Evolutionary conservation across 2,888 invertebrate species (phyloP).

Genomic region (Mythimna impura): DNA sequence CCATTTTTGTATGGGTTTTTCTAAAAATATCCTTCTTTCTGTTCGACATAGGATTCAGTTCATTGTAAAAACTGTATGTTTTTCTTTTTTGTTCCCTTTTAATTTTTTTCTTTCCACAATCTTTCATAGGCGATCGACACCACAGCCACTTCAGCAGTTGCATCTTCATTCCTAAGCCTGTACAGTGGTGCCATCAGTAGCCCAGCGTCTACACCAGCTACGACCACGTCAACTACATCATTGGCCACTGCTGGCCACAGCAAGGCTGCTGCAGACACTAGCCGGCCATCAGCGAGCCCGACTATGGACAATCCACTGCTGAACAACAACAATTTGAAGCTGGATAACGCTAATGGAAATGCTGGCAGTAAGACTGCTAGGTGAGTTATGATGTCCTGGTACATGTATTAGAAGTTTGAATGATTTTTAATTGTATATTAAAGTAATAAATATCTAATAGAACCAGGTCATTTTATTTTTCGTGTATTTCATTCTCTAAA

Average conservation of each 20-base stretch:
- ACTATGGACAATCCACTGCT: conserved; percentile 82
- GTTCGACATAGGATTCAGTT: neutral
- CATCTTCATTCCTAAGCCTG: conserved; percentile 88
- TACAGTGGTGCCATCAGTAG: conserved; percentile 88
- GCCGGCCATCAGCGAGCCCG: conserved; percentile 82
- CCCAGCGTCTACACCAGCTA: conserved; percentile 80
- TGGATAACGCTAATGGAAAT: conserved; percentile 87
- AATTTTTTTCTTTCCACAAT: neutral
- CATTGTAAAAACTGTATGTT: neutral
- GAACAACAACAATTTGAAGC: conserved; percentile 86
- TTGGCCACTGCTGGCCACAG: conserved; percentile 77
- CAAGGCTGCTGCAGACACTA: conserved; percentile 82
- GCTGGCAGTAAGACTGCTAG: conserved; percentile 87
- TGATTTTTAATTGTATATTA: neutral
- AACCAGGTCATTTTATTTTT: neutral
- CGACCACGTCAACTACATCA: conserved; percentile 74
- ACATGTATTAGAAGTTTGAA: neutral
- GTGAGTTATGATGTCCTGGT: conserved; percentile 67
- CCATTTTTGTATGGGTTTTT: neutral
- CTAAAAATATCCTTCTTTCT: conserved; percentile 1
- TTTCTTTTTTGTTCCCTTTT: neutral
- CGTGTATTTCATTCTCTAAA: neutral
- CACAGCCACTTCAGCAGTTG: conserved; percentile 89
- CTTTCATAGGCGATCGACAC: conserved; percentile 89
- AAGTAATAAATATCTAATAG: too few relatives aligned